Percentiles rank a stretch among this genome's conserved stretches.
Evolutionary conservation across 2,113 vertebrate species (phyloP).

Genomic region (Centropus unirufus): DNA sequence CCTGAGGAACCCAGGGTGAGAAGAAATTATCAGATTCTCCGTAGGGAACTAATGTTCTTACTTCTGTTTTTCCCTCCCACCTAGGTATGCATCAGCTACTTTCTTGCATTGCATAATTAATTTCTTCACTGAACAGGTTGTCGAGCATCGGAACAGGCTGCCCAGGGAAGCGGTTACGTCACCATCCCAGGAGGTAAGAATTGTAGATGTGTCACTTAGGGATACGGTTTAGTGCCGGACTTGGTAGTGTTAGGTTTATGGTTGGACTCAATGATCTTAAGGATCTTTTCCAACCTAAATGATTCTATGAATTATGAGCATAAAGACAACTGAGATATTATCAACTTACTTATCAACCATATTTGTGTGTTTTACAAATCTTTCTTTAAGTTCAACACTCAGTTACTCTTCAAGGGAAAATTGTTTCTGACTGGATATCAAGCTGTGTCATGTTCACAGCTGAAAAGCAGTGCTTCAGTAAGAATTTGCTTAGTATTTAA

Average conservation of each 20-base stretch:
- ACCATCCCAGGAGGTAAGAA: not conserved
- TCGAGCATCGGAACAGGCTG: not conserved
- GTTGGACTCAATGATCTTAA: not conserved
- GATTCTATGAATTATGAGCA: not conserved
- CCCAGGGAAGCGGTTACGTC: too few relatives aligned
- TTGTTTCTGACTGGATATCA: not conserved
- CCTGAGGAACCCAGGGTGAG: too few relatives aligned
- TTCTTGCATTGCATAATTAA: not conserved
- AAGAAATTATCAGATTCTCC: not conserved
- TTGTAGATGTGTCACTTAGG: fast-evolving
- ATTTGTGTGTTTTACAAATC: not conserved
- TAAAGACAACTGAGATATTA: not conserved
- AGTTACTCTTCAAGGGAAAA: not conserved
- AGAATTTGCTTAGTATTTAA: not conserved
- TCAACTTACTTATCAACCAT: not conserved
- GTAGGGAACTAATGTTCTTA: not conserved
- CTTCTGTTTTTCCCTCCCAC: not conserved
- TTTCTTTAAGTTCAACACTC: not conserved
- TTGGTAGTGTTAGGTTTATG: fast-evolving
- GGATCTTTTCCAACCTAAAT: not conserved
- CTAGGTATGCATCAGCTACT: not conserved
- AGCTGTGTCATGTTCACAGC: not conserved
- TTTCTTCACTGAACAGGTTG: not conserved
- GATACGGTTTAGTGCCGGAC: not conserved
- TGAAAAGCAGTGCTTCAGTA: not conserved